A percentile compares a stretch with the other conserved stretches of the same genome.
These are phyloP conservation scores for Himalopsyche tibetana DNA, from an alignment of 2,888 invertebrate genomes.

Conservation along the genomic window DNA sequence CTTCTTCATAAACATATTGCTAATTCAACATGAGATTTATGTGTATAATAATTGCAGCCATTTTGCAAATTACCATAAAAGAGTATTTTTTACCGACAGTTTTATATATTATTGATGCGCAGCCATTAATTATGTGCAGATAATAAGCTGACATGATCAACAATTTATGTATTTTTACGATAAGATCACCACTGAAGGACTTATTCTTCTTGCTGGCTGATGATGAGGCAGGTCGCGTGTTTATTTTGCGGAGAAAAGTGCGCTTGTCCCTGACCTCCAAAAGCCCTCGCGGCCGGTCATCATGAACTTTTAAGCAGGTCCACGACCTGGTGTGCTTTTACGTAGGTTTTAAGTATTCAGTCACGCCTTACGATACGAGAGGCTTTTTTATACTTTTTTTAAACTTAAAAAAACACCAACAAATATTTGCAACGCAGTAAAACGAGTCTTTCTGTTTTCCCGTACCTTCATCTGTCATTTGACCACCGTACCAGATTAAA, in stretches of 20 bases:
- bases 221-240: not conserved
- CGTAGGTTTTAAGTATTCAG: not conserved
- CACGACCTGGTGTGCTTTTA: constrained; percentile 29
- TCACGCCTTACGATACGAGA: not conserved
- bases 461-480: constrained; percentile 27
- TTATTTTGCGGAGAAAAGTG: constrained; percentile 17
- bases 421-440: not conserved
- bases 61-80: too few species aligned
- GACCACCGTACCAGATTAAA: not conserved
- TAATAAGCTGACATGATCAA: too few species aligned
- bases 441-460: constrained; percentile 27
- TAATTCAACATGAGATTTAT: too few species aligned
- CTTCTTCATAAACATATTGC: too few species aligned
- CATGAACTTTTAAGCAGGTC: constrained; percentile 25
- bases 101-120: too few species aligned
- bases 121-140: too few species aligned
- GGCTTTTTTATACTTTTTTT: too few species aligned
- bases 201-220: too few species aligned
- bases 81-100: too few species aligned
- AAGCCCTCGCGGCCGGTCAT: constrained; percentile 33
- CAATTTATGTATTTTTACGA: too few species aligned
- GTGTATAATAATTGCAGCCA: too few species aligned
- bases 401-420: constrained; percentile 8
- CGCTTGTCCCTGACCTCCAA: constrained; percentile 37
- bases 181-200: too few species aligned